Percentiles rank a stretch among this genome's conserved stretches.
Evolutionary conservation across 2,797 vertebrate species (phyloP).

Genomic region (Chrosomus eos): DNA sequence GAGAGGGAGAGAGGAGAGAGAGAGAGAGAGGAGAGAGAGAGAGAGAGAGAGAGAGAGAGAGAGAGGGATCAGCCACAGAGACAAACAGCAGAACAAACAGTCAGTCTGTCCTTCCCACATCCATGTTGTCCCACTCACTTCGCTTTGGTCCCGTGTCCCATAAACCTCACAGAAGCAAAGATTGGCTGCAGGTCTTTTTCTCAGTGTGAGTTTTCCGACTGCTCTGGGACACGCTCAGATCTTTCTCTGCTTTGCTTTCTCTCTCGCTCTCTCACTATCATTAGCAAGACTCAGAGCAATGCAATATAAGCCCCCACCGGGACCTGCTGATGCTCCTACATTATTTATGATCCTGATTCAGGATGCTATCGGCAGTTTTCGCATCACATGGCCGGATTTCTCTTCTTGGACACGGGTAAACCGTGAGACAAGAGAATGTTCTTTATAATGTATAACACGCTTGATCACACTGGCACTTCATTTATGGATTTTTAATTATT

Average conservation of each 20-base stretch:
- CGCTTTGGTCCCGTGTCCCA: conserved; percentile 6
- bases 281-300: conserved; percentile 81
- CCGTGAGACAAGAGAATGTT: conserved; percentile 27
- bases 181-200: conserved; percentile 28
- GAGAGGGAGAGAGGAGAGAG: not conserved
- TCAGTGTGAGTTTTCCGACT: conserved; percentile 59
- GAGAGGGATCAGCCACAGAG: not conserved
- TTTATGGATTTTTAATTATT: conserved; percentile 62
- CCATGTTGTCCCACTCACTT: conserved; percentile 24
- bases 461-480: conserved; percentile 57
- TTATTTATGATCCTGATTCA: conserved; percentile 87
- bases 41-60: not conserved
- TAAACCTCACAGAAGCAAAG: conserved; percentile 10
- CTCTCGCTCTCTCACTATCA: conserved; percentile 72
- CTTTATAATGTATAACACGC: conserved; percentile 51
- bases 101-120: conserved; percentile 17
- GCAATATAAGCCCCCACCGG: conserved; percentile 85
- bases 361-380: conserved; percentile 69
- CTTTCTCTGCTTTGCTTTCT: conserved; percentile 58
- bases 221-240: conserved; percentile 71
- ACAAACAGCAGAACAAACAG: conserved; percentile 1
- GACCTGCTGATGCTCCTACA: conserved; percentile 84
- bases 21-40: not conserved
- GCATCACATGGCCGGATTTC: not conserved
- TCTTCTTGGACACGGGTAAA: conserved; percentile 30